These are phyloP conservation scores for Pyrrhosoma nymphula DNA, from an alignment of 2,888 invertebrate genomes.

Conservation along the genomic window DNA sequence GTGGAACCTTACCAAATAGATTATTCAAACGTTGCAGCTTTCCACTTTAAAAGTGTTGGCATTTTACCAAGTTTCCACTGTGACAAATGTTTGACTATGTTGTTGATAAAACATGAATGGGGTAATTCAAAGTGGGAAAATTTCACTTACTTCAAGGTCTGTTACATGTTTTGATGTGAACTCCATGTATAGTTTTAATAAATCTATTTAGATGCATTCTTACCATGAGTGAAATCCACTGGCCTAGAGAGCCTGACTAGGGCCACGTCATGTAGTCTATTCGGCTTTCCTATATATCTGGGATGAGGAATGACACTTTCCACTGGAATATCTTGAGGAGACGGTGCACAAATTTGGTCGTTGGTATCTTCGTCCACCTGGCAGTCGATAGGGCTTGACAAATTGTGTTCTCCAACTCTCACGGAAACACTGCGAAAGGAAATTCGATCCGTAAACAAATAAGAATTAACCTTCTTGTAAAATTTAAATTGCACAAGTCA, in stretches of 20 bases:
- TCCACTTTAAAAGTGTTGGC: too few species aligned
- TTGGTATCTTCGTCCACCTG: slow-evolving; percentile 1
- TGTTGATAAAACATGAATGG: too few species aligned
- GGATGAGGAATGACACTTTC: slow-evolving; percentile 72
- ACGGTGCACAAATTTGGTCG: slow-evolving; percentile 13
- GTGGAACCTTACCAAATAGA: too few species aligned
- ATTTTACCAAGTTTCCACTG: too few species aligned
- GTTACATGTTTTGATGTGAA: too few species aligned
- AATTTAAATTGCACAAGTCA: too few species aligned
- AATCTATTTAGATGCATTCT: not conserved
- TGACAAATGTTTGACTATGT: too few species aligned
- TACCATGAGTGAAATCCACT: slow-evolving; percentile 69
- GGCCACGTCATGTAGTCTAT: slow-evolving; percentile 72
- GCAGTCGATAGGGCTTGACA: slow-evolving; percentile 34
- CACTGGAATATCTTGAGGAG: slow-evolving; percentile 70
- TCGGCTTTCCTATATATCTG: slow-evolving; percentile 69
- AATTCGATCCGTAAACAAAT: not conserved
- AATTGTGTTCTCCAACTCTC: slow-evolving; percentile 47
- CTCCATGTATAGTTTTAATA: too few species aligned
- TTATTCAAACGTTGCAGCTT: too few species aligned
- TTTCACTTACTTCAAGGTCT: too few species aligned
- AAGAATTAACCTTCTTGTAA: too few species aligned
- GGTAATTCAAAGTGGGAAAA: too few species aligned
- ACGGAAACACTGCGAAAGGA: slow-evolving; percentile 17
- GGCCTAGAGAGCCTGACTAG: slow-evolving; percentile 71